These are phyloP conservation scores for Tromatobia lineatoria DNA, from an alignment of 2,888 invertebrate species.

Conservation along the genomic window DNA sequence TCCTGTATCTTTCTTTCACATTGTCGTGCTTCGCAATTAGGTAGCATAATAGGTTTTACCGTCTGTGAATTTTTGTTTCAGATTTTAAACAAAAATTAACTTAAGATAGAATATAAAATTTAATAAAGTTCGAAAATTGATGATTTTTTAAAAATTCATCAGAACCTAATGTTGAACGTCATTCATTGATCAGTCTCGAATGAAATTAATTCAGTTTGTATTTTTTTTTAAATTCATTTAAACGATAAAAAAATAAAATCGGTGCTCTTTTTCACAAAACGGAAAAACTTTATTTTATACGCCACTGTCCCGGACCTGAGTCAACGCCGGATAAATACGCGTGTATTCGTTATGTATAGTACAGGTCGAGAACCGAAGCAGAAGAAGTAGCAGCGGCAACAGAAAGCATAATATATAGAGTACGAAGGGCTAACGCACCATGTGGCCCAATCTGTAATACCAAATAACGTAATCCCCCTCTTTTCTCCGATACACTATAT, in stretches of 20 bases:
- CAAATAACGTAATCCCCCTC: slow-evolving; percentile 61
- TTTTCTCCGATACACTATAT: background rate
- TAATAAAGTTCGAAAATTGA: no score
- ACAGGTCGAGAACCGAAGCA: background rate
- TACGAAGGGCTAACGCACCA: slow-evolving; percentile 18
- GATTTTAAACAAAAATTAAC: background rate
- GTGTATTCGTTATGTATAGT: background rate
- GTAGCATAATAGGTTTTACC: background rate
- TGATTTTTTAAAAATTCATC: no score
- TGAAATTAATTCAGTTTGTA: no score
- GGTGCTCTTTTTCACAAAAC: background rate
- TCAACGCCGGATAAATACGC: slow-evolving; percentile 40
- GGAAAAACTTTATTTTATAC: background rate
- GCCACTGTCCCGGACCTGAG: slow-evolving; percentile 38
- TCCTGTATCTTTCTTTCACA: no score
- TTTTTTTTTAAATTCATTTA: no score
- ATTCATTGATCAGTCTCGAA: no score
- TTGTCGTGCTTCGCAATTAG: background rate
- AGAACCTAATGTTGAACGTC: no score
- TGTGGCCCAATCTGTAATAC: slow-evolving; percentile 62
- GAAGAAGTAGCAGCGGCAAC: slow-evolving; percentile 1
- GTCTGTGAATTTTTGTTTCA: background rate
- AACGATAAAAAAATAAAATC: no score
- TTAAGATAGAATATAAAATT: background rate
- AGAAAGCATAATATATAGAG: slow-evolving; percentile 1